Conservation (phyloP, 2,797 vertebrate species). For the Poecile montanus region DNA sequence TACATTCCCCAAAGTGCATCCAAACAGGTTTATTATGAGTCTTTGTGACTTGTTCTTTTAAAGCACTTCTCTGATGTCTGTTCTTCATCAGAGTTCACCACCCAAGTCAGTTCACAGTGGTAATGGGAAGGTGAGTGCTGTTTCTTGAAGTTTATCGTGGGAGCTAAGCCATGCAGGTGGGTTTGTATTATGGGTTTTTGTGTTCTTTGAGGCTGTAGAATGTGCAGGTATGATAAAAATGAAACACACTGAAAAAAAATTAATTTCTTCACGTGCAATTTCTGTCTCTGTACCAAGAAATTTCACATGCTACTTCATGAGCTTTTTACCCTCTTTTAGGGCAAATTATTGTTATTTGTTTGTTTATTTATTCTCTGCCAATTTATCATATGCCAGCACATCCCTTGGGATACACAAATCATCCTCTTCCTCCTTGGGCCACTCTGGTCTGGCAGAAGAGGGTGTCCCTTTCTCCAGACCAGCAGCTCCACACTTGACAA, state of each 20-base stretch:
- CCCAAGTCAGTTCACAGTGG: neutral
- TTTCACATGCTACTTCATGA: accelerated
- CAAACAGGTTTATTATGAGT: conserved; percentile 42
- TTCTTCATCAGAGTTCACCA: neutral
- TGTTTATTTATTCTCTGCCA: neutral
- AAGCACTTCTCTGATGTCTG: neutral
- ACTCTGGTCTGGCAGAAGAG: neutral
- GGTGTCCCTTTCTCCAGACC: neutral
- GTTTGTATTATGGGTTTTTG: neutral
- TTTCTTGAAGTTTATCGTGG: neutral
- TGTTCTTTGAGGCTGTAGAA: neutral
- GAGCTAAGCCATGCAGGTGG: neutral
- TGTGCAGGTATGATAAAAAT: neutral
- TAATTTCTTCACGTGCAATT: neutral
- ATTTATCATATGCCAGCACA: neutral
- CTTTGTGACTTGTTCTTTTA: conserved; percentile 30
- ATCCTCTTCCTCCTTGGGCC: neutral
- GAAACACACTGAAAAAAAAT: neutral
- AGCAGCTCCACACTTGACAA: neutral
- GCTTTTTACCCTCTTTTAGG: too few relatives aligned
- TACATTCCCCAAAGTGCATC: conserved; percentile 54
- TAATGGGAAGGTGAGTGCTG: conserved; percentile 12
- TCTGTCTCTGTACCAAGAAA: neutral
- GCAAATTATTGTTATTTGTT: neutral
- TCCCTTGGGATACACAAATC: neutral